phyloP scores from a whole-genome alignment of 2,888 invertebrate genomes.

The Minunthozetes semirufus region DNA sequence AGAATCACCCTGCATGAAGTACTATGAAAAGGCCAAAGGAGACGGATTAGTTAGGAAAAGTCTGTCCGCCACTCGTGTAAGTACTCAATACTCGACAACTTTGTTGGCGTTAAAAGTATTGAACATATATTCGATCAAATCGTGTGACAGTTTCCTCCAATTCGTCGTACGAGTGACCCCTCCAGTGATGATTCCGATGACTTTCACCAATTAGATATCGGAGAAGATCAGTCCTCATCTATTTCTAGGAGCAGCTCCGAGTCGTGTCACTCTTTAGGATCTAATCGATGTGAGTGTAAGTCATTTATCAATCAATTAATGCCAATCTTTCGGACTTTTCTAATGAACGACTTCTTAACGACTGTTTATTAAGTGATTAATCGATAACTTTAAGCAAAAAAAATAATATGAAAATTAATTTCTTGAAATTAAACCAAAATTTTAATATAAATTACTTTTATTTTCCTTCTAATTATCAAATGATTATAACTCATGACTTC shows the following conservation, averaged over 20 bases:
- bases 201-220: constrained; percentile 31
- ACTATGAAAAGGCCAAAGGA: constrained; percentile 30
- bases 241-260: constrained; percentile 35
- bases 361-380: neutral
- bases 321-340: neutral
- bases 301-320: neutral
- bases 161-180: constrained; percentile 33
- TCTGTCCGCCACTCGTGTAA: constrained; percentile 34
- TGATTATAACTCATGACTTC: neutral
- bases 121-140: neutral
- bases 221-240: constrained; percentile 33
- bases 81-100: neutral
- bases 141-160: constrained; percentile 30
- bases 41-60: constrained; percentile 26
- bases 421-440: too few relatives aligned
- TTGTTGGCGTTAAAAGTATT: neutral
- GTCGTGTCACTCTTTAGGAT: constrained; percentile 33
- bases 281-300: constrained; percentile 20
- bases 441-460: too few relatives aligned
- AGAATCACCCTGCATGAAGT: constrained; percentile 34
- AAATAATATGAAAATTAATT: too few relatives aligned
- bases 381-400: too few relatives aligned
- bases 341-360: too few relatives aligned
- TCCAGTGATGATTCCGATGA: constrained; percentile 36
- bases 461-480: neutral